Base-by-base conservation (phyloP, 1,140 invertebrate genomes). In the Radopholus similis region DNA sequence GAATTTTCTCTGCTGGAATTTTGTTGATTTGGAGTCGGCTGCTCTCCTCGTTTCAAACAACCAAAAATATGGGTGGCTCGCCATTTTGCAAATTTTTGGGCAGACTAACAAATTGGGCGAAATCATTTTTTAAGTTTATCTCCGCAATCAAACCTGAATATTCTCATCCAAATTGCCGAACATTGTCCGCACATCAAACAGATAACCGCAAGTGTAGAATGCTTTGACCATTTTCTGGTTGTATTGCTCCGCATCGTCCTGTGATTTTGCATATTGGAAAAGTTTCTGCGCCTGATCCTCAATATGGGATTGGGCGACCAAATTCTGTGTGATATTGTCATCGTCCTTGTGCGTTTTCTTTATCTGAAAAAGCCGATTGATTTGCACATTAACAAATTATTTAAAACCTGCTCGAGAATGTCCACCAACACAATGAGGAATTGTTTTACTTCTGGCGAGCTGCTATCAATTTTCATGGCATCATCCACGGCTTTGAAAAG, bases 71-170 rank as follows among this genome's bases (percentile, higher is more conserved):
- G 96, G 1, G 93, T 91, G 21, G 95, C 93, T 83, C 95, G 97
- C 92, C 94, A 97, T 84, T 97, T 96, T 0, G 95, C 93, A 87
- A 97, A 98, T 82, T 96, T 97, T 71, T 89, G 88, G 90, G 91
- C 71, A 90, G 88, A 15, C 83, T 74, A 15, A 80, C 69, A 76
- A 68, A 49, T 68, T 13, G 26, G 11, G 32, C 4, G 15, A 15
- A 6, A 18, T 37, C 5, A 15, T 8, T 18, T 28, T 26, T 60
- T 18, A 38, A 65, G 30, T 15, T 9, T 11, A 70, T 1, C 53
- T 72, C 32, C 15, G 57, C 13, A 2, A n/a, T 30, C 58, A n/a
- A 18, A 71, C 74, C 34, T 47, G 40, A 4, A 74, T 77, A 30
- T 70, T 66, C 42, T 77, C 74, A 55, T 75, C 69, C 26, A 59